Evolutionary conservation across 2,797 vertebrate species (phyloP), one percentile per base, ranked within the genome.

Genomic region (Notolabrus celidotus): DNA sequence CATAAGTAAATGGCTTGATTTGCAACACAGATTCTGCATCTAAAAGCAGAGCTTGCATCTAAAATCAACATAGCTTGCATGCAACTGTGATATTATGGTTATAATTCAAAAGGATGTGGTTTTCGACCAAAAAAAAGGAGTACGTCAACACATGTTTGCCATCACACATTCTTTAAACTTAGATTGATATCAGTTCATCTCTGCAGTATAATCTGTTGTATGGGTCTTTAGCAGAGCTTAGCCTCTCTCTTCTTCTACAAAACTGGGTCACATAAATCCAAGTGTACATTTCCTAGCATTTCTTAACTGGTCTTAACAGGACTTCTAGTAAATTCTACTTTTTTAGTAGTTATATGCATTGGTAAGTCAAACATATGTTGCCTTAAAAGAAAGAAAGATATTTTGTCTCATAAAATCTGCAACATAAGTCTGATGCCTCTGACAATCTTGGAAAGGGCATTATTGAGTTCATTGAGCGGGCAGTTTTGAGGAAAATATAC

Each of bases 231-330:
- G 29, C 7, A 31, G 29, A 31, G 29, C 29, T 31, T 29, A 31
- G 29, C 29, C 31, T 31, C 7, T n/a, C 29, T 6, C 29, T 7
- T 4, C 31, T 31, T 31, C 7, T 27, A 27, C 3, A 31, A 8
- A 31, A 31, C 29, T 7, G n/a, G 25, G 34, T 23, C 46, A 46
- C 45, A 71, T 70, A 39, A 61, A 66, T 69, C 27, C 22, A 16
- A 52, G 2, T 27, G 27, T 27, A 1, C n/a, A 22, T 65, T 39
- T 22, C 25, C 31, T 25, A 19, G 56, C 66, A 41, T 45, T 55
- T 23, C 58, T 64, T 10, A 4, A 64, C 56, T 10, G 22, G 25
- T 27, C n/a, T n/a, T n/a, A n/a, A 45, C 42, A 15, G 6, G 17
- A 41, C 49, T 27, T 36, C 9, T 5, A 39, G 29, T 12, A 29